Evolutionary conservation across 2,888 invertebrate species (phyloP).

Genomic region (Ophonus ardosiacus): DNA sequence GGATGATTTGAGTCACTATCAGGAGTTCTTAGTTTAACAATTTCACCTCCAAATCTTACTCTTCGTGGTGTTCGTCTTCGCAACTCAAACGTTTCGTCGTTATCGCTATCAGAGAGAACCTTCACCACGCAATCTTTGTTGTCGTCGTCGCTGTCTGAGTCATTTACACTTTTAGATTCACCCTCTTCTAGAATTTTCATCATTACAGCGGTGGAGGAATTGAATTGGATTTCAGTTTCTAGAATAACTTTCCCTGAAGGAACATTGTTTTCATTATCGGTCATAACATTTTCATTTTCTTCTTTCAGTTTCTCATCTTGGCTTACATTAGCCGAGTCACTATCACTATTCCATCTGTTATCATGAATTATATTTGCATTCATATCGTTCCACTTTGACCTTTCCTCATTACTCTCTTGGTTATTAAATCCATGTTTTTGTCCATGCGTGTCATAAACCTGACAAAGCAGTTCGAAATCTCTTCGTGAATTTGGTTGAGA

Average conservation of each 20-base stretch:
- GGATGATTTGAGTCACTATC: conserved; percentile 86
- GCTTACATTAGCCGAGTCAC: conserved; percentile 63
- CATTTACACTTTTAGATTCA: conserved; percentile 68
- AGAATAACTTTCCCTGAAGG: conserved; percentile 84
- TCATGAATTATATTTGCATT: conserved; percentile 64
- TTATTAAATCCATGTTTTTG: conserved; percentile 51
- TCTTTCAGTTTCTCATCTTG: conserved; percentile 66
- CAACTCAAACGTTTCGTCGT: conserved; percentile 77
- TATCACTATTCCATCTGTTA: conserved; percentile 65
- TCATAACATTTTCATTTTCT: conserved; percentile 68
- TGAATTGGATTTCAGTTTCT: conserved; percentile 90
- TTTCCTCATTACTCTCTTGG: conserved; percentile 42
- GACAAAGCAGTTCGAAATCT: conserved; percentile 80
- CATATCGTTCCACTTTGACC: conserved; percentile 60
- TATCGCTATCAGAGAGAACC: conserved; percentile 79
- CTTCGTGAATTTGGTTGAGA: conserved; percentile 76
- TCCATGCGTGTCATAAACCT: conserved; percentile 78
- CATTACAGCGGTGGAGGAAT: conserved; percentile 88
- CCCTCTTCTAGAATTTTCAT: conserved; percentile 89
- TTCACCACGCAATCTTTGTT: conserved; percentile 76
- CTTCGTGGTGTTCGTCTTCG: conserved; percentile 81
- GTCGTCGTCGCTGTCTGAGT: conserved; percentile 71
- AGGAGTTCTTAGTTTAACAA: conserved; percentile 90
- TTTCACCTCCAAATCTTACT: conserved; percentile 92
- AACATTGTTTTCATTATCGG: conserved; percentile 72